phyloP scores from a whole-genome alignment of 2,113 vertebrate genomes.

The Axis porcinus region DNA sequence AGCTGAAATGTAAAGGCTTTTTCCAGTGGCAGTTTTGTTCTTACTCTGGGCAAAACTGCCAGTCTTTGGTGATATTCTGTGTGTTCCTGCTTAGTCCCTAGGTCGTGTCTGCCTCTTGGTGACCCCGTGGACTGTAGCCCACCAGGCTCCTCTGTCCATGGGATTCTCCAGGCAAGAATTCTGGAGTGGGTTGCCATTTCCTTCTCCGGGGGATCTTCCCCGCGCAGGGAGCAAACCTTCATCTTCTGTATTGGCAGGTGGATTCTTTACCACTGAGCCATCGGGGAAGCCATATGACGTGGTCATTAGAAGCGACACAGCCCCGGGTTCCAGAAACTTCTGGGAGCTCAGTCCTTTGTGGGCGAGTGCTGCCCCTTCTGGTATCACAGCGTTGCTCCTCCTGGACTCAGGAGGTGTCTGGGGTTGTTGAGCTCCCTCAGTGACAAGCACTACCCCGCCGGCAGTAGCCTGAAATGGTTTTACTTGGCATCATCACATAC shows the following conservation, averaged over 20 bases:
- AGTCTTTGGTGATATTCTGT: background rate
- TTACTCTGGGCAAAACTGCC: background rate
- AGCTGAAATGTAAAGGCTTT: background rate
- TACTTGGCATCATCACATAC: background rate
- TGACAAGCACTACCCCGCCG: background rate
- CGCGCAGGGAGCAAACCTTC: background rate
- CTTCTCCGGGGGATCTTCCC: background rate
- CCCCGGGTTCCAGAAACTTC: background rate
- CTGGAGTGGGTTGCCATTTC: background rate
- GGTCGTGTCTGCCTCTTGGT: background rate
- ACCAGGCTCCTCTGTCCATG: background rate
- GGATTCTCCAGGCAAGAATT: background rate
- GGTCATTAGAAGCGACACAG: background rate
- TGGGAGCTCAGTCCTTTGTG: background rate
- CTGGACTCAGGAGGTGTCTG: background rate
- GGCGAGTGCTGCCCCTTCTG: background rate
- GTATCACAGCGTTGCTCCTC: background rate
- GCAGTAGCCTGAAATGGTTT: background rate
- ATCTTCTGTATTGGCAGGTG: background rate
- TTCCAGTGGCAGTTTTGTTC: background rate
- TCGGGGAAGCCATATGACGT: background rate
- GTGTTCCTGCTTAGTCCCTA: background rate
- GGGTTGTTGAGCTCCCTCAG: background rate
- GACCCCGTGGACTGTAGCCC: background rate
- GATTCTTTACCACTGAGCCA: background rate